phyloP scores from a whole-genome alignment of 2,113 vertebrate genomes.

The Platichthys stellatus region DNA sequence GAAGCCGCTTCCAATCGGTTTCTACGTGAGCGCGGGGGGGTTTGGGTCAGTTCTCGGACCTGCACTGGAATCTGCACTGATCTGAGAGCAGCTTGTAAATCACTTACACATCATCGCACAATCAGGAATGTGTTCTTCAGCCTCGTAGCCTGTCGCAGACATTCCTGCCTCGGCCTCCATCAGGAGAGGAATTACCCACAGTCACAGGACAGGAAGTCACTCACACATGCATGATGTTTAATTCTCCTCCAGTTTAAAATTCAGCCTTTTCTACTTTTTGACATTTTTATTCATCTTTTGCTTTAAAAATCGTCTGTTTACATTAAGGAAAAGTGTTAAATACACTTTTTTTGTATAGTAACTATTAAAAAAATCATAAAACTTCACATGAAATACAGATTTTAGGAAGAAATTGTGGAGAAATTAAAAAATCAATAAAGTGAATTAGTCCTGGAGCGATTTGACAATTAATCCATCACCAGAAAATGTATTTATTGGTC shows the following conservation, averaged over 20 bases:
- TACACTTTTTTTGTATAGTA: too few relatives aligned
- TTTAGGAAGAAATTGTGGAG: too few relatives aligned
- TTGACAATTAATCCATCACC: too few relatives aligned
- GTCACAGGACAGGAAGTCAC: conserved; percentile 41
- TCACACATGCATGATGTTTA: background rate
- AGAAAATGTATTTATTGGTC: too few relatives aligned
- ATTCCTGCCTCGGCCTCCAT: conserved; percentile 13
- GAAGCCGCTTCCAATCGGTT: conserved; percentile 43
- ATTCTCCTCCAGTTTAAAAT: background rate
- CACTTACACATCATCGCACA: conserved; percentile 26
- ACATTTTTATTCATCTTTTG: background rate
- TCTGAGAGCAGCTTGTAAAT: conserved; percentile 21
- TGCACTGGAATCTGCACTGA: conserved; percentile 1
- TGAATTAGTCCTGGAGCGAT: too few relatives aligned
- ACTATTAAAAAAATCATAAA: too few relatives aligned
- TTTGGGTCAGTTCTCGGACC: conserved; percentile 23
- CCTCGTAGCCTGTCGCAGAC: conserved; percentile 6
- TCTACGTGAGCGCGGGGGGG: background rate
- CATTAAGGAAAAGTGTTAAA: too few relatives aligned
- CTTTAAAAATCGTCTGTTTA: background rate
- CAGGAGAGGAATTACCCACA: background rate
- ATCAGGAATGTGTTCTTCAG: conserved; percentile 28
- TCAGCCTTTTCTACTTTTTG: background rate
- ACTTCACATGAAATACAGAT: too few relatives aligned
- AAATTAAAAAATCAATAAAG: too few relatives aligned